Conservation (phyloP, 23 tunicate species). For the Phallusia fumigata region DNA sequence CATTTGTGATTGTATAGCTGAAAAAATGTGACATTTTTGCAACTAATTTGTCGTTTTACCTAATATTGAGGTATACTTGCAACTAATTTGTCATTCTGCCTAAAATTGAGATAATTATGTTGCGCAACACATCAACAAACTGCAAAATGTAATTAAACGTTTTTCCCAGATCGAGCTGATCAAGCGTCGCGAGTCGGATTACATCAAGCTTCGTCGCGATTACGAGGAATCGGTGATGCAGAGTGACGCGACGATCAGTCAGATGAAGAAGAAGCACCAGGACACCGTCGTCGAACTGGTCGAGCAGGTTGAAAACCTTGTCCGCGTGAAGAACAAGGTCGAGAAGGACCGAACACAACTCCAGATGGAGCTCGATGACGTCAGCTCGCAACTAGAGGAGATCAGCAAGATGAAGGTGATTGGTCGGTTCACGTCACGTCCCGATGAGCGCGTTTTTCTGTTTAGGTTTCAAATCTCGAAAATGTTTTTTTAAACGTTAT, state of each 20-base stretch:
- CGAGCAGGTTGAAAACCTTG: slow-evolving; percentile 83
- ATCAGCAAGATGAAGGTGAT: slow-evolving; percentile 76
- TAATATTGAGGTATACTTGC: no score
- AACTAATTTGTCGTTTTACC: no score
- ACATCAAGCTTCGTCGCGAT: slow-evolving; percentile 85
- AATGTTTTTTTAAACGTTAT: no score
- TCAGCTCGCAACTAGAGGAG: slow-evolving; percentile 80
- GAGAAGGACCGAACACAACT: slow-evolving; percentile 94
- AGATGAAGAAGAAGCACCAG: slow-evolving; percentile 79
- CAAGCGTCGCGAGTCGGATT: slow-evolving; percentile 93
- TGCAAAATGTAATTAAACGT: no score
- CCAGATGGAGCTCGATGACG: slow-evolving; percentile 94
- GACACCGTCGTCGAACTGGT: slow-evolving; percentile 83
- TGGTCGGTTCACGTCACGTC: not conserved
- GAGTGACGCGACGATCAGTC: slow-evolving; percentile 62
- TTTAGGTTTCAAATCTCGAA: no score
- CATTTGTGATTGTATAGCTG: no score
- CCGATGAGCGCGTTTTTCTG: no score
- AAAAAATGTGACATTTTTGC: no score
- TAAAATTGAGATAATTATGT: no score
- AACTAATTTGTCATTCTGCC: no score
- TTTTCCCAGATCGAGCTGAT: slow-evolving; percentile 93
- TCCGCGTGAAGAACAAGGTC: slow-evolving; percentile 93
- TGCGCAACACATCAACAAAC: no score
- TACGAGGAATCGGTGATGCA: slow-evolving; percentile 87